A percentile compares a stretch with the other conserved stretches of the same genome.
phyloP scores from a whole-genome alignment of 2,888 invertebrate genomes.

The Chymomyza caudatula region DNA sequence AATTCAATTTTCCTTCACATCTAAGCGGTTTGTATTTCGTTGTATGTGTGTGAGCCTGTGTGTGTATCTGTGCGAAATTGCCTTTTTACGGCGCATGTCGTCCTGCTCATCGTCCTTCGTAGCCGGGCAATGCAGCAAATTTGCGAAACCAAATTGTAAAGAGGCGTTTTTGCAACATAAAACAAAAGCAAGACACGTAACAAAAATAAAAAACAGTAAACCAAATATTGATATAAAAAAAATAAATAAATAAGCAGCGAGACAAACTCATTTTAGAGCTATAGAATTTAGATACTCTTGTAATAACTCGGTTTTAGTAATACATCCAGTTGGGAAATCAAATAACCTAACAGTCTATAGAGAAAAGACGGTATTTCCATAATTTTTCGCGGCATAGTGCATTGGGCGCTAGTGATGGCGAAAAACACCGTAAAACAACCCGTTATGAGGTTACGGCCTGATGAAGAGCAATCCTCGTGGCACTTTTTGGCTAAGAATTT shows the following conservation, averaged over 20 bases:
- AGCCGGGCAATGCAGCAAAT: background rate
- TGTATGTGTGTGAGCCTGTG: constrained; percentile 11
- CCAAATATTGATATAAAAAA: too few species aligned
- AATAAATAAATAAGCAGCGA: background rate
- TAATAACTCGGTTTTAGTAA: too few species aligned
- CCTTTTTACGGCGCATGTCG: constrained; percentile 42
- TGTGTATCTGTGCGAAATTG: constrained; percentile 50
- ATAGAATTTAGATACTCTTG: background rate
- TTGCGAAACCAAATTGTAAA: constrained; percentile 1
- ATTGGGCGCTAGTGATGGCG: too few species aligned
- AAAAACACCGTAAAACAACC: too few species aligned
- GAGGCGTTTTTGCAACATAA: background rate
- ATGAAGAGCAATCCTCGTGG: too few species aligned
- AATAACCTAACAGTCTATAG: too few species aligned
- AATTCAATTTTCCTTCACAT: constrained; percentile 67
- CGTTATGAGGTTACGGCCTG: too few species aligned
- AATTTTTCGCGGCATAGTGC: too few species aligned
- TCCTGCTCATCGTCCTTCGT: background rate
- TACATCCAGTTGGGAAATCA: too few species aligned
- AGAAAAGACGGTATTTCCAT: too few species aligned
- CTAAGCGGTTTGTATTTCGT: constrained; percentile 42
- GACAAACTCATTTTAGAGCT: background rate
- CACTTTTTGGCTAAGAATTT: too few species aligned
- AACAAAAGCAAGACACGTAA: constrained; percentile 1
- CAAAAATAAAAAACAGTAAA: constrained; percentile 5